Evolutionary conservation across 2,797 vertebrate species (phyloP).

Genomic region (Furcifer pardalis): DNA sequence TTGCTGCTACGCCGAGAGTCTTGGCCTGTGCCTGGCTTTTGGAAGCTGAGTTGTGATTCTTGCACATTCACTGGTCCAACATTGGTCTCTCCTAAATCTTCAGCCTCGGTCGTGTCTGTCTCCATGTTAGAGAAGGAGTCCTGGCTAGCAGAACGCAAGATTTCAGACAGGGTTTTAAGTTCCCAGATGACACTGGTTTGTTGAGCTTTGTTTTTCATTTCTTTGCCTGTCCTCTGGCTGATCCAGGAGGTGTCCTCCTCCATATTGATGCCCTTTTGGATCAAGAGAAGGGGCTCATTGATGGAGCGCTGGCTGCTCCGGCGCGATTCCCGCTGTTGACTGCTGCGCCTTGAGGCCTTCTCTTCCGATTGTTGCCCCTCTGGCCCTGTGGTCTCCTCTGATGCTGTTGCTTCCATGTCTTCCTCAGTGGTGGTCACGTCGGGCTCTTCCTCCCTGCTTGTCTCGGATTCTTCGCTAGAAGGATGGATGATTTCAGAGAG

Average conservation of each 20-base stretch:
- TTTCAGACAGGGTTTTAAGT: not conserved
- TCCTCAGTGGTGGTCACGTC: not conserved
- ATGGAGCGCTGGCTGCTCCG: not conserved
- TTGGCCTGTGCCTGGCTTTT: no score
- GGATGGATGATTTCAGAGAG: not conserved
- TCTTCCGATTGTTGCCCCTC: not conserved
- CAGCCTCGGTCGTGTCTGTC: not conserved
- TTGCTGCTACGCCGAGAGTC: not conserved
- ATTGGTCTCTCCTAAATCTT: not conserved
- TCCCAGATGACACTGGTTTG: slow-evolving; percentile 39
- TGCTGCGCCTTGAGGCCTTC: not conserved
- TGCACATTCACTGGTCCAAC: not conserved
- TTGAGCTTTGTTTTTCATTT: slow-evolving; percentile 23
- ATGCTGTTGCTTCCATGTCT: not conserved
- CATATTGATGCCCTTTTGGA: not conserved
- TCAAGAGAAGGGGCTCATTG: not conserved
- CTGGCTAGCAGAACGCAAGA: not conserved
- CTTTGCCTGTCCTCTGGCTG: slow-evolving; percentile 14
- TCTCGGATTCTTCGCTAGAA: not conserved
- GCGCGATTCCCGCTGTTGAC: not conserved
- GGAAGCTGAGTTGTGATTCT: not conserved
- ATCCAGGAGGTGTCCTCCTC: not conserved
- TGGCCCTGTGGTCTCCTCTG: not conserved
- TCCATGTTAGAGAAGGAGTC: not conserved
- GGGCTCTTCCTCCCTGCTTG: not conserved